Conservation (phyloP, 2,113 vertebrate genomes). For the Illadopsis cleaveri region DNA sequence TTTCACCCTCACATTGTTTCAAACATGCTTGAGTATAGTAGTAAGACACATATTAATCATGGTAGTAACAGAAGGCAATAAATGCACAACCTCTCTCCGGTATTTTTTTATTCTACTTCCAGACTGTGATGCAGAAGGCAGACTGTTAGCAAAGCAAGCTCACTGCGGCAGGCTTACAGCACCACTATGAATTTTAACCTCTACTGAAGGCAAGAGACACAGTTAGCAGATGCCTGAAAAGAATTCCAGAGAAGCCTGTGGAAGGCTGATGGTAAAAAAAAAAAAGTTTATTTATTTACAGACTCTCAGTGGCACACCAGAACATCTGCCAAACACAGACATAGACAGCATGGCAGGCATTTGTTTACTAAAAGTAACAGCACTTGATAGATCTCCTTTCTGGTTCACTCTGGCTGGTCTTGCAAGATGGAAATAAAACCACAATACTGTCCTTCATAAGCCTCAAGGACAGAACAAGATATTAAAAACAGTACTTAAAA, state of each 20-base stretch:
- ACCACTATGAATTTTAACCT: neutral
- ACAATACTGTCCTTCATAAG: neutral
- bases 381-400: neutral
- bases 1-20: neutral
- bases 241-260: neutral
- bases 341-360: neutral
- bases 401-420: neutral
- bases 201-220: neutral
- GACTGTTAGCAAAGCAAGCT: neutral
- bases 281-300: neutral
- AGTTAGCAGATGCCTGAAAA: neutral
- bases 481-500: neutral
- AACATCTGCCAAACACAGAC: neutral
- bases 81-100: neutral
- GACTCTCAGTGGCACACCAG: neutral
- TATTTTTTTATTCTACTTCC: neutral
- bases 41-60: neutral
- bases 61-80: neutral
- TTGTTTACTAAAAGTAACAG: neutral
- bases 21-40: neutral
- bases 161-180: neutral
- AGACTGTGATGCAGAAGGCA: neutral
- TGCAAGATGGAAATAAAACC: neutral
- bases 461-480: neutral
- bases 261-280: neutral